A percentile compares a stretch with the other conserved stretches of the same genome.
Evolutionary conservation across 2,797 vertebrate genomes (phyloP).

Genomic region (Hypotaenidia okinawae): DNA sequence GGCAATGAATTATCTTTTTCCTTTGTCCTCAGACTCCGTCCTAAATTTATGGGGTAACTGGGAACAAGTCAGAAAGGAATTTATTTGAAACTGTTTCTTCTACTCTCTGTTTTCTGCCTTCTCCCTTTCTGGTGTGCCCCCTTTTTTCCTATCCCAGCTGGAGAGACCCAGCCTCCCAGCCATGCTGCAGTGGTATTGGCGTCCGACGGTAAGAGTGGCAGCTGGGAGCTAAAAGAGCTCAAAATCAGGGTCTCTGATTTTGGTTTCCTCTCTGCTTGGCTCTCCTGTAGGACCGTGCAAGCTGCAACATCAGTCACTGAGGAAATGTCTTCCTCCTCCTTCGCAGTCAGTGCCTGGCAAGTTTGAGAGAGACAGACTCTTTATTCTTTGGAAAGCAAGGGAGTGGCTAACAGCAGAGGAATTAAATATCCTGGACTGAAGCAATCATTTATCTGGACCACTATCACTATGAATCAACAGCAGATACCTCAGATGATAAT

Average conservation of each 20-base stretch:
- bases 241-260: background rate
- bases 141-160: background rate
- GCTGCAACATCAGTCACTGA: background rate
- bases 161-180: background rate
- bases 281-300: background rate
- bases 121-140: background rate
- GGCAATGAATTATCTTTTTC: background rate
- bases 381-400: conserved; percentile 6
- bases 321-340: background rate
- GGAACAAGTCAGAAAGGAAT: background rate
- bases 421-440: background rate
- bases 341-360: background rate
- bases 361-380: background rate
- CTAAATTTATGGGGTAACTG: background rate
- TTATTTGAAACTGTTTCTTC: background rate
- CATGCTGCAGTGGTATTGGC: background rate
- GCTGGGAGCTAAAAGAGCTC: background rate
- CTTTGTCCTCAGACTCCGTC: background rate
- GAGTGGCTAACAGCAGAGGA: background rate
- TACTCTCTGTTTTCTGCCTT: background rate
- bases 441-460: conserved; percentile 11
- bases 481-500: conserved; percentile 40
- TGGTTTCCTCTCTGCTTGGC: background rate
- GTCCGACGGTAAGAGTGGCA: background rate
- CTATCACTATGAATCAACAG: conserved; percentile 25